Conservation (phyloP, 1,140 invertebrate genomes). For the Halesus radiatus region DNA sequence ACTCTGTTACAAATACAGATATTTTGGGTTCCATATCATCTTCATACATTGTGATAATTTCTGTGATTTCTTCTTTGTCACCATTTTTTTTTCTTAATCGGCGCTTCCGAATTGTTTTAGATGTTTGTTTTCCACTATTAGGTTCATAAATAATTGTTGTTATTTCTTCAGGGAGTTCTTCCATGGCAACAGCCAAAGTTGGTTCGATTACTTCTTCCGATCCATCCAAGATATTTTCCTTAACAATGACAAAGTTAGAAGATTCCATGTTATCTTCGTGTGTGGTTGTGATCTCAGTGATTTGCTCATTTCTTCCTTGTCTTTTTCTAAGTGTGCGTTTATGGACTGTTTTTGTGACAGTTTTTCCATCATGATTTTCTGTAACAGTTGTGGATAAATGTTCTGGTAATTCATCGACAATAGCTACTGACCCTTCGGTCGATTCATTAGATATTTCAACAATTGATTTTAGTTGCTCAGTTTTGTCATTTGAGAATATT, state of each 20-base stretch:
- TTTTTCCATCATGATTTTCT: neutral
- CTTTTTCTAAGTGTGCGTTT: neutral
- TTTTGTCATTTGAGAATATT: too few species aligned
- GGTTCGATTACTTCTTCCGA: neutral
- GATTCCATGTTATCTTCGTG: neutral
- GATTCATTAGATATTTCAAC: too few species aligned
- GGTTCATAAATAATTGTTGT: neutral
- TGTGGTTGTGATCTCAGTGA: neutral
- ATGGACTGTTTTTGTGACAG: neutral
- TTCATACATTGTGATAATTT: neutral
- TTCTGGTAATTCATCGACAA: too few species aligned
- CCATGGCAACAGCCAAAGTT: neutral
- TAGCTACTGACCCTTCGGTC: too few species aligned
- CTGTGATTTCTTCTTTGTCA: neutral
- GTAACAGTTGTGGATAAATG: neutral
- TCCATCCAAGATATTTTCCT: neutral
- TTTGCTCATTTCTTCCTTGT: neutral
- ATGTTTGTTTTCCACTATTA: neutral
- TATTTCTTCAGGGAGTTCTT: conserved; percentile 14
- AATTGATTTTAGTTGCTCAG: too few species aligned
- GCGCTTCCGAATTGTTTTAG: neutral
- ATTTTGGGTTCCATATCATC: neutral
- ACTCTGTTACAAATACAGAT: neutral
- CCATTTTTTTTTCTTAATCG: neutral
- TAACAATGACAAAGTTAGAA: neutral